phyloP scores from a whole-genome alignment of 2,797 vertebrate species.

The Borostomias antarcticus region DNA sequence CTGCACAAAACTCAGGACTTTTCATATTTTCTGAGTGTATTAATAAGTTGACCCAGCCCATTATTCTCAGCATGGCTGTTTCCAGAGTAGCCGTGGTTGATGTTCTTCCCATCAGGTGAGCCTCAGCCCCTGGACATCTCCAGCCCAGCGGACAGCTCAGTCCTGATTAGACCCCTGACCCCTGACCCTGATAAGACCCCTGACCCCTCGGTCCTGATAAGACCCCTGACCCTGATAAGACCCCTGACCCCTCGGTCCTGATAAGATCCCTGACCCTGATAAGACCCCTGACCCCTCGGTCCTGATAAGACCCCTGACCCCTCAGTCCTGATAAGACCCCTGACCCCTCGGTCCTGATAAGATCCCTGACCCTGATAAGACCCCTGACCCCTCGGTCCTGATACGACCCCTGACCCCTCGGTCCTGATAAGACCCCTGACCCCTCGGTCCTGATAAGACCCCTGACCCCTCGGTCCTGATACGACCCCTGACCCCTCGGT shows the following conservation, averaged over 20 bases:
- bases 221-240: too few species aligned
- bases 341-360: neutral
- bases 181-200: too few species aligned
- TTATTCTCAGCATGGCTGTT: slow-evolving; percentile 65
- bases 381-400: neutral
- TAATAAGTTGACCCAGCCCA: slow-evolving; percentile 61
- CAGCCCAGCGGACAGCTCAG: too few species aligned
- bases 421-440: neutral
- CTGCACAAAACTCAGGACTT: slow-evolving; percentile 65
- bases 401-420: neutral
- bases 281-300: neutral
- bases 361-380: too few species aligned
- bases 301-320: neutral
- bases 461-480: neutral
- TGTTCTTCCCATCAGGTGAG: too few species aligned
- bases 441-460: neutral
- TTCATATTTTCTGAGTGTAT: slow-evolving; percentile 70
- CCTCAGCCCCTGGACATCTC: too few species aligned
- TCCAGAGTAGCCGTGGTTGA: slow-evolving; percentile 40
- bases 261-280: too few species aligned
- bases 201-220: neutral
- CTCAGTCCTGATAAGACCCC: neutral
- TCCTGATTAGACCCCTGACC: too few species aligned
- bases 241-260: neutral
- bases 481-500: too few species aligned